Conservation (phyloP, 2,797 vertebrate genomes). For the Acanthornis magna region DNA sequence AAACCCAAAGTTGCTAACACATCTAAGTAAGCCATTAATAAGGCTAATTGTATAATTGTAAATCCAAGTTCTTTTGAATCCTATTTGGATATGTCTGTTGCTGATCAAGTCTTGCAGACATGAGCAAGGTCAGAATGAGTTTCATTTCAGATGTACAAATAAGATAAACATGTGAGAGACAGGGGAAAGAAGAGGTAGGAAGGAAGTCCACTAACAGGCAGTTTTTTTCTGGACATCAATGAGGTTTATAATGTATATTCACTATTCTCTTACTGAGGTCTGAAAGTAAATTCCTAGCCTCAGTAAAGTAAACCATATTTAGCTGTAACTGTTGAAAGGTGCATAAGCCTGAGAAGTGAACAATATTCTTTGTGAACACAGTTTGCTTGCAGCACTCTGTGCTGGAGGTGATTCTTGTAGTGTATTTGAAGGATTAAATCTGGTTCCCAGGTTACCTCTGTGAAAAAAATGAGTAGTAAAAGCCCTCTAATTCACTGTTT, state of each 20-base stretch:
- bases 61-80: background rate
- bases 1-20: background rate
- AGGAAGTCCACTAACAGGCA: background rate
- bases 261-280: background rate
- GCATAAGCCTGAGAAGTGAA: background rate
- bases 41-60: background rate
- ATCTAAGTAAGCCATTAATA: background rate
- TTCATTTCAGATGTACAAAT: background rate
- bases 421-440: background rate
- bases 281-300: slow-evolving; percentile 11
- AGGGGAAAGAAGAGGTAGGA: background rate
- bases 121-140: background rate
- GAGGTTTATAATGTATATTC: background rate
- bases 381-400: background rate
- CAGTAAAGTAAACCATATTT: background rate
- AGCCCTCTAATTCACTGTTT: background rate
- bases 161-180: background rate
- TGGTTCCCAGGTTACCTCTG: background rate
- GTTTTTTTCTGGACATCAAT: background rate
- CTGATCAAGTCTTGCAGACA: background rate
- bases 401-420: background rate
- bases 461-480: background rate
- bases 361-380: background rate
- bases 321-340: background rate
- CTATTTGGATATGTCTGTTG: background rate